Percentiles rank a stretch among this genome's conserved stretches.
phyloP scores from a whole-genome alignment of 2,888 invertebrate species.

The Piscicola geometra region DNA sequence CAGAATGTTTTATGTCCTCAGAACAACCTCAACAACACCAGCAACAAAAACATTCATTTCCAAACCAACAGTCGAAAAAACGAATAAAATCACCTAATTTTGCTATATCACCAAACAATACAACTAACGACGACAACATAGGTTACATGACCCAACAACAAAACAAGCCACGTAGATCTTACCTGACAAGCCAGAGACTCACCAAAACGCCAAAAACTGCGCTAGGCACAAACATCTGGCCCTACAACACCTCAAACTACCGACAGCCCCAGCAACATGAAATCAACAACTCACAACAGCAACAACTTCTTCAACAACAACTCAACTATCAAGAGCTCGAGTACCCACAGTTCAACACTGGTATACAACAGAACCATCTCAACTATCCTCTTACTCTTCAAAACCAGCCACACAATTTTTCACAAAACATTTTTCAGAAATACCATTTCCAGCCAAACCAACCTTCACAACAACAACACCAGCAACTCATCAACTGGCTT shows the following conservation, averaged over 20 bases:
- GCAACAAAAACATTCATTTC: background rate
- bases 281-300: background rate
- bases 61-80: background rate
- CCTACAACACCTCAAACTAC: background rate
- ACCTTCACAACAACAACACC: constrained; percentile 6
- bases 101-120: background rate
- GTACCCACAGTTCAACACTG: background rate
- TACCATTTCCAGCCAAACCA: constrained; percentile 57
- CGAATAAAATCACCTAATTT: background rate
- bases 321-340: constrained; percentile 9
- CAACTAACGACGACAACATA: background rate
- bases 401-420: background rate
- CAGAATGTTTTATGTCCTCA: background rate
- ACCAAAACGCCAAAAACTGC: constrained; percentile 6
- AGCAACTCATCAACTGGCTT: constrained; percentile 69
- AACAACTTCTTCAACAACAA: background rate
- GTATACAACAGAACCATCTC: background rate
- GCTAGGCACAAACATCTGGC: background rate
- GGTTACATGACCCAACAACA: constrained; percentile 1
- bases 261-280: background rate
- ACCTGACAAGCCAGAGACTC: background rate
- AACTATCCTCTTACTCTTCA: background rate
- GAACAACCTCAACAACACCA: constrained; percentile 5
- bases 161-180: background rate
- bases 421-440: background rate